Percentiles rank a stretch among this genome's conserved stretches.
Conservation (phyloP, 23 tunicate genomes). For the Trididemnum miniatum region DNA sequence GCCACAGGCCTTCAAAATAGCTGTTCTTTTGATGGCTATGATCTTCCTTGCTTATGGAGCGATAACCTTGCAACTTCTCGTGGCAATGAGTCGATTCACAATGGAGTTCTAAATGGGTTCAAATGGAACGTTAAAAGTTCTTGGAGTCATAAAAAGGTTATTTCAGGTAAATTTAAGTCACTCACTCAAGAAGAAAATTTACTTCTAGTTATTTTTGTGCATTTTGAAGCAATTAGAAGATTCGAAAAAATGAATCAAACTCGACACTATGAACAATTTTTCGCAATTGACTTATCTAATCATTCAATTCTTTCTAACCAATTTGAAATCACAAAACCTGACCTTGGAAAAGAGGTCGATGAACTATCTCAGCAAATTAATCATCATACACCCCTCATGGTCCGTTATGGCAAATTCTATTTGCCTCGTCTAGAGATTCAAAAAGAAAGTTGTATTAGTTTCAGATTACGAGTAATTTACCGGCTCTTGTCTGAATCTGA, state of each 20-base stretch:
- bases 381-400: neutral
- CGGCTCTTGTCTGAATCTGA: neutral
- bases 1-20: too few relatives aligned
- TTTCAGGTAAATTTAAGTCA: neutral
- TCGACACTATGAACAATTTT: too few relatives aligned
- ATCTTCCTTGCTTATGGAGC: neutral
- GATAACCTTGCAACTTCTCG: neutral
- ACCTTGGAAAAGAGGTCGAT: too few relatives aligned
- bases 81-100: neutral
- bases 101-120: neutral
- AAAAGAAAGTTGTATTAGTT: conserved; percentile 4
- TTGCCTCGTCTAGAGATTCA: neutral
- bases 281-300: too few relatives aligned
- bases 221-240: too few relatives aligned
- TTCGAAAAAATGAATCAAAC: too few relatives aligned
- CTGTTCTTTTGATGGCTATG: neutral
- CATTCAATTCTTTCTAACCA: too few relatives aligned
- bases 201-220: neutral
- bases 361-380: too few relatives aligned
- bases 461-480: neutral
- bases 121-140: neutral
- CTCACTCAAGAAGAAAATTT: neutral
- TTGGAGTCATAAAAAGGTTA: neutral
- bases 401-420: neutral
- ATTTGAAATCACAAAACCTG: too few relatives aligned